Conservation (phyloP, 2,113 vertebrate genomes). For the Nesogale talazaci region DNA sequence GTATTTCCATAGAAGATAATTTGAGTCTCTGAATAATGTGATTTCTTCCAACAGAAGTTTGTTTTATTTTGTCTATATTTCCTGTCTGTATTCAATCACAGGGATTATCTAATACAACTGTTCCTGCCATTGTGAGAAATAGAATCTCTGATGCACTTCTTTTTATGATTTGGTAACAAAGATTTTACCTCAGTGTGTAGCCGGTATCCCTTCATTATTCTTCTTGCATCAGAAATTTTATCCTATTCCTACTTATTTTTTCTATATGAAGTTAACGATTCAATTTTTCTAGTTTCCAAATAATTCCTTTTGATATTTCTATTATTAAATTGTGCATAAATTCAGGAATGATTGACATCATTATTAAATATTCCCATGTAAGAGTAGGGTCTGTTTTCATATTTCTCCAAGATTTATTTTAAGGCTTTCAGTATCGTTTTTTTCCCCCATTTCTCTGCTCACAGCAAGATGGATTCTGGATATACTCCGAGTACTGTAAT, state of each 20-base stretch:
- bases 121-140: background rate
- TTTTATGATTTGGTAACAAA: background rate
- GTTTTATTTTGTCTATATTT: constrained; percentile 19
- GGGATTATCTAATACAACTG: background rate
- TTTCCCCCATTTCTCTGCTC: constrained; percentile 32
- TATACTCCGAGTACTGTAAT: constrained; percentile 99
- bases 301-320: background rate
- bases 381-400: background rate
- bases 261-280: background rate
- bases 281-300: background rate
- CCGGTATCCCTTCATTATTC: background rate
- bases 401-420: constrained; percentile 41
- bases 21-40: constrained; percentile 13
- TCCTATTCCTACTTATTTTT: constrained; percentile 19
- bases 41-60: constrained; percentile 19
- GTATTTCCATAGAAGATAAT: background rate
- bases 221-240: constrained; percentile 40
- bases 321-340: too few species aligned
- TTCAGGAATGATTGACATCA: background rate
- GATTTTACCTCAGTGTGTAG: background rate
- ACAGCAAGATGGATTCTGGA: constrained; percentile 99
- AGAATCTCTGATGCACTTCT: background rate
- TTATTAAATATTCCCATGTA: constrained; percentile 23
- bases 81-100: constrained; percentile 3
- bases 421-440: background rate